These are phyloP conservation scores for Thalassaphorura encarpata DNA, from an alignment of 1,140 invertebrate species.

Conservation along the genomic window DNA sequence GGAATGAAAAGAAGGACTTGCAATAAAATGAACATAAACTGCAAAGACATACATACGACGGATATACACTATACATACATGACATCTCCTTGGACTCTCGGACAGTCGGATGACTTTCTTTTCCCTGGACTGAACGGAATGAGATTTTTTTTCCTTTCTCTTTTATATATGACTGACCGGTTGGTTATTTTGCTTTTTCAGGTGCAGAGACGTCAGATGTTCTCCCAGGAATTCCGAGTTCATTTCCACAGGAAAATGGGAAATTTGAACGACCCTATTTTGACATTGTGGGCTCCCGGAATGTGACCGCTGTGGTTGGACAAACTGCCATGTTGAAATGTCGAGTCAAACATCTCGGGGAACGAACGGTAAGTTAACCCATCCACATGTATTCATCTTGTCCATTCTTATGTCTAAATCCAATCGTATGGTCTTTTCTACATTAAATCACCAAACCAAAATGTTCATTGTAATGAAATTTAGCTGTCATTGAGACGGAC, in stretches of 20 bases:
- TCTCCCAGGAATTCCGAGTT: constrained; percentile 26
- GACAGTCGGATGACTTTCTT: not conserved
- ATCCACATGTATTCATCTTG: too few species aligned
- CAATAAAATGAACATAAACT: too few species aligned
- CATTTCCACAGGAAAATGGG: constrained; percentile 27
- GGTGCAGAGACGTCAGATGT: constrained; percentile 31
- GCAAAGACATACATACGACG: too few species aligned
- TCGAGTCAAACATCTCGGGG: constrained; percentile 72
- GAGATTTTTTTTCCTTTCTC: not conserved
- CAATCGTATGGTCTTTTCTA: too few species aligned
- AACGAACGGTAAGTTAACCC: constrained; percentile 76
- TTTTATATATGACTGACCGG: not conserved
- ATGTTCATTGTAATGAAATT: too few species aligned
- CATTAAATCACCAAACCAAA: too few species aligned
- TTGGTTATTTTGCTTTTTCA: constrained; percentile 7
- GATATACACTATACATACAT: too few species aligned
- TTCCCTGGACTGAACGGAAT: not conserved
- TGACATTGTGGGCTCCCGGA: constrained; percentile 67
- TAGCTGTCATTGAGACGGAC: too few species aligned
- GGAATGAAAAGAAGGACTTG: too few species aligned
- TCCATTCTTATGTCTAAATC: too few species aligned
- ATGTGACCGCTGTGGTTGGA: constrained; percentile 71
- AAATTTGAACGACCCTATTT: constrained; percentile 61
- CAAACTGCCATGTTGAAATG: constrained; percentile 70
- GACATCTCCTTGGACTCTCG: too few species aligned